Evolutionary conservation across 2,888 invertebrate species (phyloP).

Genomic region (Baccha elongata): DNA sequence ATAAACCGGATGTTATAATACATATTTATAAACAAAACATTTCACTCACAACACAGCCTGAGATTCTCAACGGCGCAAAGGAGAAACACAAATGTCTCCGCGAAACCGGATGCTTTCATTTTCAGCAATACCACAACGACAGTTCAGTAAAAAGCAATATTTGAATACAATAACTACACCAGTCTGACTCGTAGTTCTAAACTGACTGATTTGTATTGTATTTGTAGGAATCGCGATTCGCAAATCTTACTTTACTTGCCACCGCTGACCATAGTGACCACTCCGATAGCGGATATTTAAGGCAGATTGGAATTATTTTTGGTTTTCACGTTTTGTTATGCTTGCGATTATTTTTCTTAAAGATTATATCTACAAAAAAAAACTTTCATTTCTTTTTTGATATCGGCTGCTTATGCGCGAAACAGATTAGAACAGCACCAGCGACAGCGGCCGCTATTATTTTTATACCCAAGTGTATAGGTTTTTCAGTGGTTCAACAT

Average conservation of each 20-base stretch:
- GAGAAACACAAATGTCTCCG: not conserved
- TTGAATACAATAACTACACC: not conserved
- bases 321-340: not conserved
- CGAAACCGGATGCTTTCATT: slow-evolving; percentile 45
- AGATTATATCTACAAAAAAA: not conserved
- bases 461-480: no score
- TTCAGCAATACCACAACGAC: not conserved
- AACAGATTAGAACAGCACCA: no score
- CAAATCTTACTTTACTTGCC: not conserved
- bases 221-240: not conserved
- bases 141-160: not conserved
- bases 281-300: not conserved
- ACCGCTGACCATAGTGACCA: no score
- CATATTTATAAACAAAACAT: not conserved
- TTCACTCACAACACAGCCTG: slow-evolving; percentile 40
- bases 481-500: no score
- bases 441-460: no score
- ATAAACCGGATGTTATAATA: no score
- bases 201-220: not conserved
- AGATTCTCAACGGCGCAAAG: slow-evolving; percentile 1
- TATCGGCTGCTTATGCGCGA: no score
- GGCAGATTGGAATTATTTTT: not conserved
- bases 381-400: no score
- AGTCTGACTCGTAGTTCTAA: not conserved
- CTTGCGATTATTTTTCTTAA: not conserved